Evolutionary conservation across 2,113 vertebrate species (phyloP).

Genomic region (Oncorhynchus mykiss): DNA sequence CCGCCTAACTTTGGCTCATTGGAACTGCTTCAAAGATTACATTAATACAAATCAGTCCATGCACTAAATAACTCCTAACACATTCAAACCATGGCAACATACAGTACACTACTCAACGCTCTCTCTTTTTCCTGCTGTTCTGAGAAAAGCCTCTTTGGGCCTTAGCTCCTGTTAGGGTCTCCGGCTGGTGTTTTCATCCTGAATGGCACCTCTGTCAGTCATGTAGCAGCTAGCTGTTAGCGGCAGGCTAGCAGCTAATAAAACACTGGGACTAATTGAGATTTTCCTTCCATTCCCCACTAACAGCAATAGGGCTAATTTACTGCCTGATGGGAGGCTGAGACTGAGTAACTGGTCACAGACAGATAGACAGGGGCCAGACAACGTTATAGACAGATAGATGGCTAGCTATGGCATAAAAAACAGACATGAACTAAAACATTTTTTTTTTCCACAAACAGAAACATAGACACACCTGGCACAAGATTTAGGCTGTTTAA

Average conservation of each 20-base stretch:
- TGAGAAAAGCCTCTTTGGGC: not conserved
- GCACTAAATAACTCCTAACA: not conserved
- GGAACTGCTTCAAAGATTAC: not conserved
- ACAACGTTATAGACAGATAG: no score
- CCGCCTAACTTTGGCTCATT: not conserved
- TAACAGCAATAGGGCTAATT: conserved; percentile 66
- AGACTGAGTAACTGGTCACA: conserved; percentile 37
- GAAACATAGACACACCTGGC: not conserved
- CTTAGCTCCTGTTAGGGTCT: conserved; percentile 38
- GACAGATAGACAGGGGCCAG: conserved; percentile 11
- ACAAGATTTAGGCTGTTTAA: no score
- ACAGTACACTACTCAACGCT: not conserved
- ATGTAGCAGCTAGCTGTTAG: conserved; percentile 44
- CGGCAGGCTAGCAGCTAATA: conserved; percentile 67
- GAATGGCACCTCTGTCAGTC: conserved; percentile 62
- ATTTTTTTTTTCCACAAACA: not conserved
- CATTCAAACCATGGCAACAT: not conserved
- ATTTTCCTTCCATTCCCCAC: conserved; percentile 67
- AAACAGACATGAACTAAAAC: not conserved
- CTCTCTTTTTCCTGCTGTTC: not conserved
- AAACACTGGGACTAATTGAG: conserved; percentile 71
- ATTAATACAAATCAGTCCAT: not conserved
- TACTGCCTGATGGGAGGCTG: conserved; percentile 55
- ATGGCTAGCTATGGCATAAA: no score
- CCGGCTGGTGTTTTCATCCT: conserved; percentile 56